Percentiles rank a stretch among this genome's conserved stretches.
phyloP scores from a whole-genome alignment of 53 echinoderm and acorn worm genomes.

The Apostichopus leukothele region DNA sequence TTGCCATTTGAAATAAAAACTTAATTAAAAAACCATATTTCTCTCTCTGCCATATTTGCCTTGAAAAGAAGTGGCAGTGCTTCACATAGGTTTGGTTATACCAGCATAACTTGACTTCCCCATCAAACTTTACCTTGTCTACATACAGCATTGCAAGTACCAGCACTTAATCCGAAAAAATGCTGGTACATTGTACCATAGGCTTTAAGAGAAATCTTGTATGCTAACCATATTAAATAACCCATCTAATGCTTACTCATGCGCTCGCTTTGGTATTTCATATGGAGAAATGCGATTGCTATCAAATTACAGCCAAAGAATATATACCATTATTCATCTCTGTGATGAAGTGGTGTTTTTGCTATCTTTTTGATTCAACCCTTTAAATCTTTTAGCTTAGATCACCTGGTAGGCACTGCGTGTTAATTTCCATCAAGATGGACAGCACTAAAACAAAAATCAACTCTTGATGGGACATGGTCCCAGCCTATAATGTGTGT shows the following conservation, averaged over 20 bases:
- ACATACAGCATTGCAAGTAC: neutral
- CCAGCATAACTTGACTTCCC: slow-evolving; percentile 1
- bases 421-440: too few relatives aligned
- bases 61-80: neutral
- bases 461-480: too few relatives aligned
- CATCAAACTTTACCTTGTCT: slow-evolving; percentile 45
- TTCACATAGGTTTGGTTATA: neutral
- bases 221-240: slow-evolving; percentile 24
- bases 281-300: neutral
- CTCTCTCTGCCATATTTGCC: neutral
- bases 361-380: neutral
- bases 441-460: too few relatives aligned
- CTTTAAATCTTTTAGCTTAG: neutral
- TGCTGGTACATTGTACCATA: neutral
- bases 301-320: neutral
- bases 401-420: neutral
- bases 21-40: neutral
- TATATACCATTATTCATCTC: neutral
- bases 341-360: neutral
- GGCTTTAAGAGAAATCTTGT: slow-evolving; percentile 14
- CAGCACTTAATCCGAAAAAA: neutral
- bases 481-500: too few relatives aligned
- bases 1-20: neutral
- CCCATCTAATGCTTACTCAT: slow-evolving; percentile 16
- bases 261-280: neutral